Evolutionary conservation across 2,113 vertebrate species (phyloP).

Genomic region (Bagarius yarrelli): DNA sequence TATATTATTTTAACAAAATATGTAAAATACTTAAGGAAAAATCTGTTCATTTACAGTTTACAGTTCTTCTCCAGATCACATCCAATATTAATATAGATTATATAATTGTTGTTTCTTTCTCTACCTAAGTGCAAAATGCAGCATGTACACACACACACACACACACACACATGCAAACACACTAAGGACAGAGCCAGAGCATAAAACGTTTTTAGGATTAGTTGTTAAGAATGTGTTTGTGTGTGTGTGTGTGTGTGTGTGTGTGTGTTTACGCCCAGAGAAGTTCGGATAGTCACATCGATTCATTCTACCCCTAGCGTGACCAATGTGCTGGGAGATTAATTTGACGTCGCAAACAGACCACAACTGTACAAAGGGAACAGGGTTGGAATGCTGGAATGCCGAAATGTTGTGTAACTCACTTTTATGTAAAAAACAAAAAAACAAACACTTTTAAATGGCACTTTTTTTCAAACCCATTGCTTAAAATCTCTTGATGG

Average conservation of each 20-base stretch:
- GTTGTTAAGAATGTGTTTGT: constrained; percentile 7
- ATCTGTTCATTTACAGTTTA: too few species aligned
- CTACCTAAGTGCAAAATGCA: too few species aligned
- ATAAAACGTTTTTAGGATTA: not conserved
- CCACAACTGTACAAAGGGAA: constrained; percentile 13
- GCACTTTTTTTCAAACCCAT: too few species aligned
- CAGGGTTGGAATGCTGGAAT: constrained; percentile 10
- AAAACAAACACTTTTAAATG: not conserved
- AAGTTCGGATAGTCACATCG: constrained; percentile 34
- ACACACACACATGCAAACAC: constrained; percentile 19
- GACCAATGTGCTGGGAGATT: constrained; percentile 38
- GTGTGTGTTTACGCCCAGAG: constrained; percentile 2
- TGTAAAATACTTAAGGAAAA: too few species aligned
- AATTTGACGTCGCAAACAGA: constrained; percentile 30
- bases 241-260: constrained; percentile 42
- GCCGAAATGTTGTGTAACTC: constrained; percentile 10
- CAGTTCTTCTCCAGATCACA: too few species aligned
- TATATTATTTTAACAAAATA: too few species aligned
- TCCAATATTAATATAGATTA: too few species aligned
- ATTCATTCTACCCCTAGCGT: constrained; percentile 43
- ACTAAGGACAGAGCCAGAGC: constrained; percentile 6
- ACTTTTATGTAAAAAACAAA: not conserved
- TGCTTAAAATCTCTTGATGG: not conserved
- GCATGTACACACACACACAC: not conserved
- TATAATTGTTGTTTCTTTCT: too few species aligned